Evolutionary conservation across 2,888 invertebrate genomes (phyloP), one percentile per base, ranked within the genome.

Genomic region (Rhimphoctona megacephalus): DNA sequence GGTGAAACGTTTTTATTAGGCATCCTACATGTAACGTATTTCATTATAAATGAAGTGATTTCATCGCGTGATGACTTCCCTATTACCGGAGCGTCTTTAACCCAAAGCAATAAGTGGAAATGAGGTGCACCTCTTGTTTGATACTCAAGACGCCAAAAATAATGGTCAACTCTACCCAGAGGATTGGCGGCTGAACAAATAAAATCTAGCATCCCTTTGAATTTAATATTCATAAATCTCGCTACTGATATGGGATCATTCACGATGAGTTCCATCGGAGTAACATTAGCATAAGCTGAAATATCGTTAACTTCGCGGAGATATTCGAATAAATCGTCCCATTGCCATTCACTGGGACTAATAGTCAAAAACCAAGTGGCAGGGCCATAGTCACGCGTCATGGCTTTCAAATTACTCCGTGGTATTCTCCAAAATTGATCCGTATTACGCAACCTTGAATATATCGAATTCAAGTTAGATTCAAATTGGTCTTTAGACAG

Each of bases 181-280:
- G 91, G 91, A 30, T 88, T 85, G 85, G 89, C 87, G 2, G 88
- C 66, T 64, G 89, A 90, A 22, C 49, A 87, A 22, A 92, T 80
- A 64, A 92, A 92, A 66, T 91, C 90, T 25, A 92, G 86, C 88
- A 92, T 91, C 9, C 89, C 90, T 22, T 80, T 78, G 86, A 92
- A 92, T 84, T 92, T 90, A 43, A 89, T 91, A 43, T 92, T 91
- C 43, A 92, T 91, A 85, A 93, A 92, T 72, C 92, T 77, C 1
- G 91, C 91, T n/a, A 88, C 85, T 22, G 91, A 90, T 2, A 92
- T 90, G n/a, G 92, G 91, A 88, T 93, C 92, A 5, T 86, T 78
- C n/a, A 91, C 90, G 39, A 92, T 89, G 17, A 93, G 85, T 82
- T 90, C 90, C 86, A 89, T 90, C 11, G 85, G 22, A 54, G n/a